Percentiles rank a stretch among this genome's conserved stretches.
These are phyloP conservation scores for Tragopan temminckii DNA, from an alignment of 2,797 vertebrate genomes.

Conservation along the genomic window DNA sequence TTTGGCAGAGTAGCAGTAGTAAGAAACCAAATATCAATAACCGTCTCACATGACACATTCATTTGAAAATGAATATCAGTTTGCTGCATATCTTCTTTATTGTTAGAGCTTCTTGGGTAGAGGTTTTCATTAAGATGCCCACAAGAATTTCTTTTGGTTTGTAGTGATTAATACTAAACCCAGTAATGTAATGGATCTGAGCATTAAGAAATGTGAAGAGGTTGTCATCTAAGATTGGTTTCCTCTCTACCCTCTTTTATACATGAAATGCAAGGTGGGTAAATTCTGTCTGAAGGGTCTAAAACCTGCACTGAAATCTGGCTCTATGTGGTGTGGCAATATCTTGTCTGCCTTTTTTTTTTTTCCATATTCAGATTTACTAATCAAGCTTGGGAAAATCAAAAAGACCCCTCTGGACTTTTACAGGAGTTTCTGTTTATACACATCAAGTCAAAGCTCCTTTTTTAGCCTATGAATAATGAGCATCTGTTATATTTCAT, in stretches of 20 bases:
- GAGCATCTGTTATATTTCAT: slow-evolving; percentile 4
- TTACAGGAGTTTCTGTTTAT: neutral
- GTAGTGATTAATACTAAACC: neutral
- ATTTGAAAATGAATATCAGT: neutral
- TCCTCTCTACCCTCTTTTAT: neutral
- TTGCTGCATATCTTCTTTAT: neutral
- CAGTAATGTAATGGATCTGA: neutral
- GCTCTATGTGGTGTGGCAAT: neutral
- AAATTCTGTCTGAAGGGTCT: neutral
- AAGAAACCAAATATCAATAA: neutral
- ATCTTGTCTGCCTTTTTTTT: neutral
- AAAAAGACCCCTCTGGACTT: neutral
- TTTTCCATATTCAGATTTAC: neutral
- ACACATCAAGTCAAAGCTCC: neutral
- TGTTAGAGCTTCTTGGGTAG: neutral
- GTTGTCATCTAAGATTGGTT: neutral
- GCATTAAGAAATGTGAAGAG: neutral
- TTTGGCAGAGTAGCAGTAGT: neutral
- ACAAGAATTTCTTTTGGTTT: neutral
- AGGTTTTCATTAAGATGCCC: neutral
- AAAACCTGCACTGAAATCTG: neutral
- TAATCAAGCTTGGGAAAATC: neutral
- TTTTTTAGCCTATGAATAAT: neutral
- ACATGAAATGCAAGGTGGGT: neutral
- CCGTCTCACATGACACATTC: neutral